These are phyloP conservation scores for Parnassius glacialis DNA, from an alignment of 2,888 invertebrate species.

Conservation along the genomic window DNA sequence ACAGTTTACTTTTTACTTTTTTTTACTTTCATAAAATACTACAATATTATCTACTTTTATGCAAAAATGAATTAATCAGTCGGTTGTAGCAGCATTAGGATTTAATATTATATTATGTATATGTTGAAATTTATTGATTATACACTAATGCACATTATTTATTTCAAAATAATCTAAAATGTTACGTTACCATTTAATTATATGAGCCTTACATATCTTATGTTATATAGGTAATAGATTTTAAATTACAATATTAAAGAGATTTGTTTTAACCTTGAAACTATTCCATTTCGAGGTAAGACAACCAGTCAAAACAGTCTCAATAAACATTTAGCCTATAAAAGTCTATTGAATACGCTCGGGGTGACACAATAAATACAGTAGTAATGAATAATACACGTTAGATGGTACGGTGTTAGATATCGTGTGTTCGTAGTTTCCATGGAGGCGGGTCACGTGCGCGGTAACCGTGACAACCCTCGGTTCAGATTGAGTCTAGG, in stretches of 20 bases:
- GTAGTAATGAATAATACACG: conserved; percentile 28
- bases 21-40: too few species aligned
- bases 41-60: too few species aligned
- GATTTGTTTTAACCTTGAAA: conserved; percentile 41
- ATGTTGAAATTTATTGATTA: too few species aligned
- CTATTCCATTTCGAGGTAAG: conserved; percentile 42
- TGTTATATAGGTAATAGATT: too few species aligned
- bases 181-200: too few species aligned
- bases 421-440: conserved; percentile 63
- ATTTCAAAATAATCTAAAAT: too few species aligned
- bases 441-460: conserved; percentile 69
- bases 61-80: too few species aligned
- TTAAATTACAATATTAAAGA: conserved; percentile 5
- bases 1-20: too few species aligned
- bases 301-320: conserved; percentile 41
- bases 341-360: conserved; percentile 57
- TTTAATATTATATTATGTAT: too few species aligned
- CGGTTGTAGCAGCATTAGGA: too few species aligned
- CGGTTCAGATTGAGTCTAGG: conserved; percentile 62
- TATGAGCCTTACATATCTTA: too few species aligned
- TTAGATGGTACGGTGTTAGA: conserved; percentile 36
- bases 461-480: conserved; percentile 66
- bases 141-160: too few species aligned
- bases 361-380: conserved; percentile 52
- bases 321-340: conserved; percentile 45